Conservation (phyloP, 2,888 invertebrate genomes). For the Germaria angustata region DNA sequence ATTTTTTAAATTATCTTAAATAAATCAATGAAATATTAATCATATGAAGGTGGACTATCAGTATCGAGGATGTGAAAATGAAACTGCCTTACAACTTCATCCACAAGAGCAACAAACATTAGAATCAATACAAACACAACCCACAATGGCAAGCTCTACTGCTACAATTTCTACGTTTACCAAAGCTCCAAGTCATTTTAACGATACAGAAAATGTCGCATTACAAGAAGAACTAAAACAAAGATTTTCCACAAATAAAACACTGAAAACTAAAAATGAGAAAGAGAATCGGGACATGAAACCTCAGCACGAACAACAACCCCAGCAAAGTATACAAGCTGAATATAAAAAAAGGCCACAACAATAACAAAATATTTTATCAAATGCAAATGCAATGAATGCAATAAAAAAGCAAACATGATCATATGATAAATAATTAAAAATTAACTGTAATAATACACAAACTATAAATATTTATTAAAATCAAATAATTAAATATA, state of each 20-base stretch:
- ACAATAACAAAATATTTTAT: conserved; percentile 52
- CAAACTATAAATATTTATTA: conserved; percentile 28
- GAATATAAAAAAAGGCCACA: conserved; percentile 52
- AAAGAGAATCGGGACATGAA: conserved; percentile 36
- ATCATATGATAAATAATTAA: conserved; percentile 57
- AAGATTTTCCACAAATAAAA: conserved; percentile 52
- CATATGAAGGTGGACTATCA: conserved; percentile 62
- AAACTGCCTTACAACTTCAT: conserved; percentile 43
- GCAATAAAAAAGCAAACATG: conserved; percentile 41
- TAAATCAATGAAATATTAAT: conserved; percentile 27
- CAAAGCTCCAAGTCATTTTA: conserved; percentile 39
- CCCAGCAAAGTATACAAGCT: conserved; percentile 42
- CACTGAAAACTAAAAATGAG: conserved; percentile 36
- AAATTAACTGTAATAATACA: conserved; percentile 6
- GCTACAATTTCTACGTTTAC: conserved; percentile 17
- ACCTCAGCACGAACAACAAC: conserved; percentile 38
- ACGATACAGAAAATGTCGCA: conserved; percentile 65
- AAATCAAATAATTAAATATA: conserved; percentile 55
- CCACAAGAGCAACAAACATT: conserved; percentile 37
- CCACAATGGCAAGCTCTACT: conserved; percentile 27
- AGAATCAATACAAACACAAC: conserved; percentile 29
- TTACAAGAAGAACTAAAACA: conserved; percentile 65
- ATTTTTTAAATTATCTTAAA: conserved; percentile 4
- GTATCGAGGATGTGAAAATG: conserved; percentile 57
- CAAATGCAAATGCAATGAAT: conserved; percentile 31